Evolutionary conservation across 2,113 vertebrate species (phyloP).

Genomic region (Tragelaphus scriptus): DNA sequence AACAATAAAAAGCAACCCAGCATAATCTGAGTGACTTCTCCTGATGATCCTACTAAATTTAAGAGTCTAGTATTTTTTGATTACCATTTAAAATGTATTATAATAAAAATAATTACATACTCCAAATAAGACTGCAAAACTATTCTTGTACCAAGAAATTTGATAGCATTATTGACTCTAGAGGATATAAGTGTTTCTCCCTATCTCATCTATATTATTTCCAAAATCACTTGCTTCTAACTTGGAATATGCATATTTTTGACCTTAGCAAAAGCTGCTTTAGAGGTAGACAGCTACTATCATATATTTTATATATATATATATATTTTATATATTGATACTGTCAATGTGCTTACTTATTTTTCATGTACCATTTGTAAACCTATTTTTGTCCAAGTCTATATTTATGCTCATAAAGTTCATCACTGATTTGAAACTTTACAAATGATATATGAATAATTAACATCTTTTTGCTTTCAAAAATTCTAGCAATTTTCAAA

Average conservation of each 20-base stretch:
- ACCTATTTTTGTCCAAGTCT: neutral
- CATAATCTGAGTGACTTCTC: neutral
- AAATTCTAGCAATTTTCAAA: neutral
- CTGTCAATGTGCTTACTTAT: neutral
- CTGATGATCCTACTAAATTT: neutral
- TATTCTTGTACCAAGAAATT: neutral
- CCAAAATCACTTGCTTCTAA: constrained; percentile 21
- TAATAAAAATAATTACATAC: neutral
- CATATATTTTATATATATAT: neutral
- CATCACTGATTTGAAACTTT: neutral
- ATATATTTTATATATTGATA: neutral
- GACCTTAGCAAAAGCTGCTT: neutral
- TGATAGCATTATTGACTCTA: neutral
- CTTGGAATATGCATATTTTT: neutral
- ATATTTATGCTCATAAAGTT: neutral
- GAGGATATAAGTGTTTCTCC: neutral
- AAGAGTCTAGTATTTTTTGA: neutral
- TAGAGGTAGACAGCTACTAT: neutral
- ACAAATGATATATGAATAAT: neutral
- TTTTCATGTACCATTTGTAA: neutral
- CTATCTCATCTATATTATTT: neutral
- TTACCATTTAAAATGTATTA: constrained; percentile 25
- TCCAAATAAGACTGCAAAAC: neutral
- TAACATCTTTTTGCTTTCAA: neutral
- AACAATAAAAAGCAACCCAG: neutral